Base-by-base conservation (phyloP, 2,888 invertebrate species). In the Tipula lateralis region DNA sequence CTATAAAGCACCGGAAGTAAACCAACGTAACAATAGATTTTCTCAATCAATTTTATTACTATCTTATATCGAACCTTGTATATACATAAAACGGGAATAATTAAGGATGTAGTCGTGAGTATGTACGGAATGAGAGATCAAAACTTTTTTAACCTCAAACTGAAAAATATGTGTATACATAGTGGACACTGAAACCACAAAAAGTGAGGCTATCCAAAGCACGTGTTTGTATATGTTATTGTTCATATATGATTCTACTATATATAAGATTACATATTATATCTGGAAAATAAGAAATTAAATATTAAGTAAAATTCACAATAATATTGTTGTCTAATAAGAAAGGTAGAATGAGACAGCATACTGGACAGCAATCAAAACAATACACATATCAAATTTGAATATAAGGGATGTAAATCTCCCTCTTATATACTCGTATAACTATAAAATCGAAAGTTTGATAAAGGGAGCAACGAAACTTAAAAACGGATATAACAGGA, bases 401-500 rank as follows among this genome's bases (percentile, higher is more conserved):
- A 24, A n/a, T 44, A 44, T 19, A 66, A 66, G 66, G 66, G 66
- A 66, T 66, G 66, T 24, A 66, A 66, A 66, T 66, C 66, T 66
- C 66, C 66, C 66, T 66, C 24, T 24, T 24, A 24, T 2, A 66
- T 66, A 44, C 32, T 5, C 3, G 7, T 32, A 32, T 32, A 32
- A 5, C 3, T 32, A 32, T n/a, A 66, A 66, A 66, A 7, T 9
- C 50, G 24, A 9, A 66, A 24, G 24, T 24, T n/a, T 44, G 19
- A 50, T 44, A 66, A 66, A 66, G 66, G 66, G 66, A 9, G 66
- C 19, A 66, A 19, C 13, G 16, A 50, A 66, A 66, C 24, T 24
- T n/a, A 3, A 44, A 66, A 66, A 66, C 66, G 66, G 66, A 66
- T 66, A 66, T 66, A 66, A 82, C 82, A 29, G 82, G 82, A 82